phyloP scores from a whole-genome alignment of 53 echinoderm and acorn worm species.

The Mesocentrotus franciscanus region DNA sequence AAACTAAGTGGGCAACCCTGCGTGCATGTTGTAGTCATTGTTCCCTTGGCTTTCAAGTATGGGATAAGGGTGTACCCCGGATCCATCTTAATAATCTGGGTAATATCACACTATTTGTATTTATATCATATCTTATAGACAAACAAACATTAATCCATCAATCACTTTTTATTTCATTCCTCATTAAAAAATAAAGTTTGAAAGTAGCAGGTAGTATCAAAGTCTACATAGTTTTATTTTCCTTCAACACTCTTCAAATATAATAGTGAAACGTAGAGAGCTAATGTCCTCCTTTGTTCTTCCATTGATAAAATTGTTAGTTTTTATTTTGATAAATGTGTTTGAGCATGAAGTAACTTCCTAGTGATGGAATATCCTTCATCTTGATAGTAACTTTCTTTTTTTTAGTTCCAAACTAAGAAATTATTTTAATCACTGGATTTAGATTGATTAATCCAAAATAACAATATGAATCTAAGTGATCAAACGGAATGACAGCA shows the following conservation, averaged over 20 bases:
- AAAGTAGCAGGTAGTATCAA: background rate
- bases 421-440: background rate
- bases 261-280: background rate
- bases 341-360: background rate
- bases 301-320: background rate
- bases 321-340: background rate
- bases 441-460: constrained; percentile 46
- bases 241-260: background rate
- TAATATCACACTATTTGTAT: too few relatives aligned
- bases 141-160: too few relatives aligned
- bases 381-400: background rate
- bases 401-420: background rate
- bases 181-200: background rate
- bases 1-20: too few relatives aligned
- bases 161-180: background rate
- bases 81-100: background rate
- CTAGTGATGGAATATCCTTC: background rate
- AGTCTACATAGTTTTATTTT: background rate
- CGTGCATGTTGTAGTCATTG: too few relatives aligned
- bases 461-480: background rate
- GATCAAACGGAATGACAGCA: background rate
- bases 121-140: too few relatives aligned
- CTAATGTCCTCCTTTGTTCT: background rate
- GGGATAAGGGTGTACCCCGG: too few relatives aligned
- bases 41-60: too few relatives aligned